Evolutionary conservation across 2,113 vertebrate genomes (phyloP).

Genomic region (Grallaria varia): DNA sequence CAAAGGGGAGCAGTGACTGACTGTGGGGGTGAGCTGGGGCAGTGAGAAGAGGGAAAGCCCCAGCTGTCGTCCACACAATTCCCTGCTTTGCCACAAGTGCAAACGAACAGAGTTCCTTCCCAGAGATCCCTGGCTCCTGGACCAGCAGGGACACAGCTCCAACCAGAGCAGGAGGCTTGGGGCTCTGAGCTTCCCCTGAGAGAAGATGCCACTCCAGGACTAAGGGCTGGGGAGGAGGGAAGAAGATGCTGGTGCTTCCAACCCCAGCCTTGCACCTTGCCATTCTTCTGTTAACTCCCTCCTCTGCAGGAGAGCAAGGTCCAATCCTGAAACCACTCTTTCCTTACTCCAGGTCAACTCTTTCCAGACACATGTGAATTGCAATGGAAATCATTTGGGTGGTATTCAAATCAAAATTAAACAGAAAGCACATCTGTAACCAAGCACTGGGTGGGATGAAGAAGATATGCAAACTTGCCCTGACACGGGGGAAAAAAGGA

Average conservation of each 20-base stretch:
- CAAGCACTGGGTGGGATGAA: not conserved
- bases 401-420: conserved; percentile 10
- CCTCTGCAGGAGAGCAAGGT: not conserved
- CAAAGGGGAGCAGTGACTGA: not conserved
- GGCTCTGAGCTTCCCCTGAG: not conserved
- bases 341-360: not conserved
- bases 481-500: not conserved
- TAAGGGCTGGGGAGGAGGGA: not conserved
- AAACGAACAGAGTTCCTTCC: not conserved
- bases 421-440: not conserved
- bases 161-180: fast-evolving
- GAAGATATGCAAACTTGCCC: not conserved
- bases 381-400: not conserved
- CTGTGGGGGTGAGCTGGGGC: not conserved
- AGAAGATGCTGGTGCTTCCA: not conserved
- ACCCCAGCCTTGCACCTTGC: not conserved
- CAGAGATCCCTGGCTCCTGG: not conserved
- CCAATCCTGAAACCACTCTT: not conserved
- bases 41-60: not conserved
- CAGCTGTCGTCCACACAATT: not conserved
- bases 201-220: fast-evolving
- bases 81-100: not conserved
- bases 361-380: not conserved
- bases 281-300: not conserved
- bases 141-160: not conserved